These are phyloP conservation scores for Apistogramma diplotaenia DNA, from an alignment of 2,113 vertebrate species.

Conservation along the genomic window DNA sequence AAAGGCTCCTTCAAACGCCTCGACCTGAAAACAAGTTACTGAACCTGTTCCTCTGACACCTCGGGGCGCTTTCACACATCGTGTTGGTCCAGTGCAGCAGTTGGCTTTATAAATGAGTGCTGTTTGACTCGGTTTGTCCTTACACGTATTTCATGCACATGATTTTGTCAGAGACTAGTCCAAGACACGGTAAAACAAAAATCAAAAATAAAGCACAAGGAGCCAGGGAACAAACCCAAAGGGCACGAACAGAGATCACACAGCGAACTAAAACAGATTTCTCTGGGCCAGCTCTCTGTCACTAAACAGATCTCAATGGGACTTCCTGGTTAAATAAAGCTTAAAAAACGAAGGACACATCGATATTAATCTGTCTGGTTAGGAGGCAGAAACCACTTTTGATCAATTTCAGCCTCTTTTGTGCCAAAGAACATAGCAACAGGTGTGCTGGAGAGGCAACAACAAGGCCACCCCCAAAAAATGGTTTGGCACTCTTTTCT, in stretches of 20 bases:
- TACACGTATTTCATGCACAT: not conserved
- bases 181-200: not conserved
- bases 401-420: not conserved
- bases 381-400: not conserved
- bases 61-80: not conserved
- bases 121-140: not conserved
- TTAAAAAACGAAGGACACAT: not conserved
- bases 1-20: not conserved
- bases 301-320: not conserved
- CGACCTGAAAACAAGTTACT: not conserved
- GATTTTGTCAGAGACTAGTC: fast-evolving
- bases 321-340: not conserved
- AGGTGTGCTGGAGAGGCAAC: not conserved
- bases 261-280: not conserved
- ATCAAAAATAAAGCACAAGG: not conserved
- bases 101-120: fast-evolving
- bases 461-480: not conserved
- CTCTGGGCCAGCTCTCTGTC: not conserved
- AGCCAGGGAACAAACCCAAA: not conserved
- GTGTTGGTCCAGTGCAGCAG: not conserved
- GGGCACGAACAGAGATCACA: no score
- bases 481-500: not conserved
- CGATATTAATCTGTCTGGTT: not conserved
- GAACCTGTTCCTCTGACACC: not conserved
- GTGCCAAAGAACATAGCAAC: not conserved